These are phyloP conservation scores for Gymnopithys bicolor DNA, from an alignment of 2,797 vertebrate genomes.

Conservation along the genomic window DNA sequence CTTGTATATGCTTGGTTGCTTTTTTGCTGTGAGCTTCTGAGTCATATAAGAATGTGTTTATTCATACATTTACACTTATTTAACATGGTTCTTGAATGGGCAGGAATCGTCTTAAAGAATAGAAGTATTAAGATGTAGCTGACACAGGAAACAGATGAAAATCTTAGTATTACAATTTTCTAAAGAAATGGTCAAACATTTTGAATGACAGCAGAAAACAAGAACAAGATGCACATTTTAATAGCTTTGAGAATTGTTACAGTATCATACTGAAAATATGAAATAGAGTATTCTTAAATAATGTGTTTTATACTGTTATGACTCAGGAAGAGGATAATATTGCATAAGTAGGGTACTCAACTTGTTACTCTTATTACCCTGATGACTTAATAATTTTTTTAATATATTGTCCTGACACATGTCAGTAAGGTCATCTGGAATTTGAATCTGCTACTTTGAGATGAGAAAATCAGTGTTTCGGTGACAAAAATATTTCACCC, in stretches of 20 bases:
- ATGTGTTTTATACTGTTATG: background rate
- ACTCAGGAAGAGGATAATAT: background rate
- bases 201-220: background rate
- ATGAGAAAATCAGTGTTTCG: background rate
- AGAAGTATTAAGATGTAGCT: constrained; percentile 58
- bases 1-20: constrained; percentile 54
- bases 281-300: background rate
- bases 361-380: background rate
- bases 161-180: background rate
- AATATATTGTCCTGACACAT: background rate
- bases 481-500: background rate
- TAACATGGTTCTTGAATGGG: constrained; percentile 39
- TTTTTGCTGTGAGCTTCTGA: constrained; percentile 48
- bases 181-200: background rate
- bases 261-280: background rate
- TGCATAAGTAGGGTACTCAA: background rate
- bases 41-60: constrained; percentile 54
- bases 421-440: background rate
- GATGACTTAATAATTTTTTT: background rate
- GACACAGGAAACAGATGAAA: constrained; percentile 42
- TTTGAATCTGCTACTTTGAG: background rate
- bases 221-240: background rate
- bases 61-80: constrained; percentile 57
- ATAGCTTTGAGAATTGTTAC: background rate
- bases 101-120: constrained; percentile 25